Base-by-base conservation (phyloP, 2,888 invertebrate genomes). In the Terebella lapidaria region DNA sequence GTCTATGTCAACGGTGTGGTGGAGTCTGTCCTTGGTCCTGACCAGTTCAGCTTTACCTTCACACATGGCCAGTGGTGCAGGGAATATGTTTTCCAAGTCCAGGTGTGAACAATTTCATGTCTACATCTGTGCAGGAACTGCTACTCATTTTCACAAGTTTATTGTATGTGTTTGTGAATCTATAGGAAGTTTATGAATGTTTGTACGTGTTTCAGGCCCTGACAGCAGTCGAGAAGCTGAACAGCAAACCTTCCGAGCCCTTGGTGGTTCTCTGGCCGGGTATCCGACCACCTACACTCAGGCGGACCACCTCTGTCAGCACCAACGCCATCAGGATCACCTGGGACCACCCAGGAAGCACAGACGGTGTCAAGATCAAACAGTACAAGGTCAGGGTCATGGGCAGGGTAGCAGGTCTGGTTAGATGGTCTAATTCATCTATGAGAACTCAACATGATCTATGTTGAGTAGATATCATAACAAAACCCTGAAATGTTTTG, bases 1-100 rank as follows among this genome's bases (percentile, higher is more conserved):
- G 74, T 81, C 5, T 80, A 72, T 60, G 73, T 81, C 2, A 78
- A 81, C 62, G 80, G 80, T 29, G 75, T 79, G n/a, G 76, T 79
- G 51, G 78, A 78, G 64, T 72, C 75, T 20, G 66, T 70, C 25
- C 67, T 77, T 46, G 73, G 71, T 42, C 69, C 76, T 3, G 78
- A 80, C 52, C 76, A 80, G 65, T 68, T 72, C 25, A 76, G 76
- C 24, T 79, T 70, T 66, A 75, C 78, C 25, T 79, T 72, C 68
- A 77, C 78, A 2, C 72, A 75, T 35, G 80, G 80, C 24, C 72
- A 72, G 57, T 75, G 78, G 76, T 81, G 80, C 61, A 71, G 74
- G 57, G 80, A 79, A 56, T 81, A 80, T 65, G 72, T 73, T 22
- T 80, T 80, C 71, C 80, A 81, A 70, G 76, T 79, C 2, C 78